Base-by-base conservation (phyloP, 2,888 invertebrate genomes). In the Meiosimyza decipiens region DNA sequence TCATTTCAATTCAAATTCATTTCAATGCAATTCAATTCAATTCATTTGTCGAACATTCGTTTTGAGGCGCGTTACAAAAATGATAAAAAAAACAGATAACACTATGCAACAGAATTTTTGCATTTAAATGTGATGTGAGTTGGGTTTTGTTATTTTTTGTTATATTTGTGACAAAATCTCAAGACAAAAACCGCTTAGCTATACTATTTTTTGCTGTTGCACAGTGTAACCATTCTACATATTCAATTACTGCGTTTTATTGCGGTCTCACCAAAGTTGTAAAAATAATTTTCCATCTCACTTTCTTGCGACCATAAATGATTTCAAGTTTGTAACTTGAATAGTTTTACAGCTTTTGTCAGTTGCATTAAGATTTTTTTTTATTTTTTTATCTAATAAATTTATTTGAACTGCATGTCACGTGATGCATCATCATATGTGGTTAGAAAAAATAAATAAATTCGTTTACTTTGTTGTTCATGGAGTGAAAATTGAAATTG, bases 11-110 rank as follows among this genome's bases (percentile, higher is more conserved):
- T 13, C 49, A 16, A 49, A 47, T 57, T 28, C 18, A 57, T 62
- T 68, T 68, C 49, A 3, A 7, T 40, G 40, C 40, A 13, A 69
- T 69, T 62, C 64, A 51, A 51, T 22, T 50, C 49, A 64, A 51
- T 62, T 40, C 47, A 62, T 33, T n/a, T 13, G 28, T 18, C 12
- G 33, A 40, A 62, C 60, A 62, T 28, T 15, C 11, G 50, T 51
- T 64, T 64, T 22, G 33, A 64, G 64, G 64, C 22, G 64, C 64
- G 63, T 63, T 47, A 12, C 15, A 22, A 18, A 22, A n/a, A 9
- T 22, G 18, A 18, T 22, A n/a, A 12, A 12, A 59, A 9, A 28
- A 13, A 18, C 16, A 40, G 40, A 9, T 40, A 9, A 40, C 40
- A 40, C 40, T 40, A 9, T 9, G 6, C 9, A 40, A 40, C 40